phyloP scores from a whole-genome alignment of 2,888 invertebrate species.

The Luffia ferchaultella region DNA sequence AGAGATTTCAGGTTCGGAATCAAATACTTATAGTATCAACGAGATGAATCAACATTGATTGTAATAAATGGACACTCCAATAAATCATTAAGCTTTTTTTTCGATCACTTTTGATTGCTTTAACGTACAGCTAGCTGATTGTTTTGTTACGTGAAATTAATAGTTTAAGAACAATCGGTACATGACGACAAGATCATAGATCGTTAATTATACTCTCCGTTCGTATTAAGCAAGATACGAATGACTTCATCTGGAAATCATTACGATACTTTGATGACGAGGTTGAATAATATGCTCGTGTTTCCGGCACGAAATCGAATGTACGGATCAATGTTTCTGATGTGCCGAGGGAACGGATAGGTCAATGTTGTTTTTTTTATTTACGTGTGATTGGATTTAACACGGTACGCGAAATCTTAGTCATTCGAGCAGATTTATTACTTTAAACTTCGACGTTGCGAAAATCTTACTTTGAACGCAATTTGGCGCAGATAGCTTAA shows the following conservation, averaged over 20 bases:
- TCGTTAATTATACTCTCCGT: neutral
- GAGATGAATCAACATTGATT: too few species aligned
- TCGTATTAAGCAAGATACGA: neutral
- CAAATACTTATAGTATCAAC: neutral
- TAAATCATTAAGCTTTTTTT: neutral
- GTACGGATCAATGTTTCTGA: too few species aligned
- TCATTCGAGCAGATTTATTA: too few species aligned
- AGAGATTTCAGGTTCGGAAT: neutral
- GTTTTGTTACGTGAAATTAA: neutral
- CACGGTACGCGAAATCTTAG: too few species aligned
- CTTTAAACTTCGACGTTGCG: too few species aligned
- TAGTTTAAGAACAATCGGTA: neutral
- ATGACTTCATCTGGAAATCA: neutral
- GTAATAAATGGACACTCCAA: neutral
- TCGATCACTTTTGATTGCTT: neutral
- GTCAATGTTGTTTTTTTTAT: too few species aligned
- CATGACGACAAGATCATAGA: neutral
- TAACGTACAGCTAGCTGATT: neutral
- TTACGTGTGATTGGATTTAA: too few species aligned
- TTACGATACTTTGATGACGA: neutral
- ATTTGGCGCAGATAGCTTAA: too few species aligned
- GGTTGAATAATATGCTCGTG: neutral
- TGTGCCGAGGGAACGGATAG: too few species aligned
- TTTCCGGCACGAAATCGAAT: neutral
- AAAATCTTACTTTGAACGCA: too few species aligned